Evolutionary conservation across 2,888 invertebrate species (phyloP).

Genomic region (Xylota segnis): DNA sequence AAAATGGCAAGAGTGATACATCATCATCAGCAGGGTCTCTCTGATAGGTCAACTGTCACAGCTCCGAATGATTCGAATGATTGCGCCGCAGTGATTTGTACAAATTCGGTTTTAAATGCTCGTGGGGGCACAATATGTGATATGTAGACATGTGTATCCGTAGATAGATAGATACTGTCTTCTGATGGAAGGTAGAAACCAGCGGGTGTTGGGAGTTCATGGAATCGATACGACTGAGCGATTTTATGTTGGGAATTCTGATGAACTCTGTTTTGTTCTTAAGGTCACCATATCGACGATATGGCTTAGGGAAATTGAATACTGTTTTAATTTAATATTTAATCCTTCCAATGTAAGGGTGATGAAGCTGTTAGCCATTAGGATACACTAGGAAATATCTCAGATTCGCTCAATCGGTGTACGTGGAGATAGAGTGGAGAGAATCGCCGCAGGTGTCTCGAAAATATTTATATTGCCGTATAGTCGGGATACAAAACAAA

Average conservation of each 20-base stretch:
- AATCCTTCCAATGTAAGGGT: constrained; percentile 20
- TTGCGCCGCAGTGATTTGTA: constrained; percentile 76
- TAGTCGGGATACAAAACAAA: too few species aligned
- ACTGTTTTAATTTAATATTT: constrained; percentile 24
- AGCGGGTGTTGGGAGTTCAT: constrained; percentile 76
- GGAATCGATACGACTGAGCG: constrained; percentile 73
- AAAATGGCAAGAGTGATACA: constrained; percentile 78
- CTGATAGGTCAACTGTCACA: constrained; percentile 79
- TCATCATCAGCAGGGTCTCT: constrained; percentile 78
- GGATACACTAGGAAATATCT: too few species aligned
- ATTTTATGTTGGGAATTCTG: constrained; percentile 73
- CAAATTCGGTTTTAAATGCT: constrained; percentile 76
- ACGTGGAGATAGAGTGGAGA: not conserved
- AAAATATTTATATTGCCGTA: too few species aligned
- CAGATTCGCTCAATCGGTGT: too few species aligned
- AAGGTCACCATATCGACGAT: constrained; percentile 14
- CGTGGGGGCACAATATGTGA: constrained; percentile 66
- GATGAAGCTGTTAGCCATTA: not conserved
- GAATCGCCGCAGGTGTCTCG: too few species aligned
- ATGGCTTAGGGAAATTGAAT: constrained; percentile 60
- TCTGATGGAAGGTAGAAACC: constrained; percentile 71
- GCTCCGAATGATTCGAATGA: constrained; percentile 77
- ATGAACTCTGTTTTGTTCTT: constrained; percentile 56
- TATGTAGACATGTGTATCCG: constrained; percentile 5
- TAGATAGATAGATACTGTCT: constrained; percentile 49